Evolutionary conservation across 2,113 vertebrate species (phyloP).

Genomic region (Myodes glareolus): DNA sequence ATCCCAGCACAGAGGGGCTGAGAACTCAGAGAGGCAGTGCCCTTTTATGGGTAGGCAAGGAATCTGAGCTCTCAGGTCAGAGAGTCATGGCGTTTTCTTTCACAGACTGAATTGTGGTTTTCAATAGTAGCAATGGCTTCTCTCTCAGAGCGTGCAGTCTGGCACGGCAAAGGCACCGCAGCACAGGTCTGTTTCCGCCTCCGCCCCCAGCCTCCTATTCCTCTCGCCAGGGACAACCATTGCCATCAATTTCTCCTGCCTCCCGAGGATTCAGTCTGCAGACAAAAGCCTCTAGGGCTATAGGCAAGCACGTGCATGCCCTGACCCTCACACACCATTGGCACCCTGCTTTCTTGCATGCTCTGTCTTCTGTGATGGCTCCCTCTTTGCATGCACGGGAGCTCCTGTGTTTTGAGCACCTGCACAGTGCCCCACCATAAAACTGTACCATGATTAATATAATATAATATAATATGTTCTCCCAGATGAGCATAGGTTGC

Average conservation of each 20-base stretch:
- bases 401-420: background rate
- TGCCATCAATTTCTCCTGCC: background rate
- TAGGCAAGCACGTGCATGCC: background rate
- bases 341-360: background rate
- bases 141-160: background rate
- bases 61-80: background rate
- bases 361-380: fast-evolving
- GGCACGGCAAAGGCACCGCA: background rate
- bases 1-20: background rate
- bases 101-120: background rate
- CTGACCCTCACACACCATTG: fast-evolving
- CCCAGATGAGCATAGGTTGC: background rate
- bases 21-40: background rate
- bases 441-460: fast-evolving
- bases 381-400: fast-evolving
- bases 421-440: fast-evolving
- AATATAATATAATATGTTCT: fast-evolving
- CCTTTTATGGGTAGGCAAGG: no score
- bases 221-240: background rate
- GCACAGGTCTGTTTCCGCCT: background rate
- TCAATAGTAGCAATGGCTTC: background rate
- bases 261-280: background rate
- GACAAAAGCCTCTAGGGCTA: background rate
- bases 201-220: background rate
- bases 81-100: background rate